A percentile compares a stretch with the other conserved stretches of the same genome.
These are phyloP conservation scores for Monopterus albus DNA, from an alignment of 2,113 vertebrate species.

Conservation along the genomic window DNA sequence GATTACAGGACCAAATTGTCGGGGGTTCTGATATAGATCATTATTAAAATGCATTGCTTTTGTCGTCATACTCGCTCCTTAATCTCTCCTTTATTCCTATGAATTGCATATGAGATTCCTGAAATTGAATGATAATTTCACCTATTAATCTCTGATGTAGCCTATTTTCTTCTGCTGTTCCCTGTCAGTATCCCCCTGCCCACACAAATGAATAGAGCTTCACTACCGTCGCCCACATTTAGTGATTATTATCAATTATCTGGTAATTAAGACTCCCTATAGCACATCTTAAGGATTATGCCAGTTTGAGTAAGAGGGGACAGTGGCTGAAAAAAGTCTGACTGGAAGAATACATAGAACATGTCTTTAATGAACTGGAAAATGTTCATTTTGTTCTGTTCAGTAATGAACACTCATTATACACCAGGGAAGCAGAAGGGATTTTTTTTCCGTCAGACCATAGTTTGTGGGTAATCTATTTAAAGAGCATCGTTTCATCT, in stretches of 20 bases:
- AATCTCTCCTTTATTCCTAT: conserved; percentile 95
- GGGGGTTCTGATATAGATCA: conserved; percentile 80
- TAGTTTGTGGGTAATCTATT: conserved; percentile 97
- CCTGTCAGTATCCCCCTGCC: conserved; percentile 80
- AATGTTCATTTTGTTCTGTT: conserved; percentile 98
- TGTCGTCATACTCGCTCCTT: conserved; percentile 91
- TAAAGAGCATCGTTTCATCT: conserved; percentile 94
- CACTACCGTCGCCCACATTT: conserved; percentile 96
- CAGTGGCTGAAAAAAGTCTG: conserved; percentile 52
- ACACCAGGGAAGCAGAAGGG: conserved; percentile 88
- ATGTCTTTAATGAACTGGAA: conserved; percentile 99
- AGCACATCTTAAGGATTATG: conserved; percentile 97
- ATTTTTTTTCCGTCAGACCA: conserved; percentile 80
- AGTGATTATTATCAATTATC: conserved; percentile 99
- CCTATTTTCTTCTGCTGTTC: conserved; percentile 94
- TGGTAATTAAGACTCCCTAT: conserved; percentile 99
- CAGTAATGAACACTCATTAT: conserved; percentile 98
- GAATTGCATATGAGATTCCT: conserved; percentile 98
- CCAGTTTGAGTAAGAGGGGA: conserved; percentile 77
- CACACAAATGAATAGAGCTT: conserved; percentile 96
- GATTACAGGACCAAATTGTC: conserved; percentile 86
- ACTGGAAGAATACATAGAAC: conserved; percentile 91
- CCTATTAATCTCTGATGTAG: conserved; percentile 97
- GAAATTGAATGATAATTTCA: conserved; percentile 99
- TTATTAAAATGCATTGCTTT: conserved; percentile 92